Evolutionary conservation across 1,140 invertebrate species (phyloP), one percentile per base, ranked within the genome.

Genomic region (Zaprionus vittiger): DNA sequence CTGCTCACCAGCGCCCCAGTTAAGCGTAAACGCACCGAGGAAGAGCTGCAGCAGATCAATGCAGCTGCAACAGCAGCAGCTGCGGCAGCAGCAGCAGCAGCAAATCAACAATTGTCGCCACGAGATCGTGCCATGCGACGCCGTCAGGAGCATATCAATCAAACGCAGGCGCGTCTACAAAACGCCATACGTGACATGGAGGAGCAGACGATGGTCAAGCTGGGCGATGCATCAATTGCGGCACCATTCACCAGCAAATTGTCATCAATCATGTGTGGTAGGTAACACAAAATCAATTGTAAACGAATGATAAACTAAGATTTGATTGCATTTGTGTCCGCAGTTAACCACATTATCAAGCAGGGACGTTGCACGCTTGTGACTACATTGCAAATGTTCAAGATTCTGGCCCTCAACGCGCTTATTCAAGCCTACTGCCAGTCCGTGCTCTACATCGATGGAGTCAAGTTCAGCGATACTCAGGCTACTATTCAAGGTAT

Each of bases 341-440:
- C 94, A 99, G 98, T 99, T 91, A 99, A 98, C 91, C 98, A 99
- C 93, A 97, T 99, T 24, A 99, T 99, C 77, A 99, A 99, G 91
- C 99, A 99, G 94, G 99, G 99, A 5, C 95, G 99, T 38, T 99
- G 99, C 93, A 99, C 99, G 0, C 94, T 99, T 44, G 99, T 99
- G 0, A 99, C 99, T 1, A 99, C 99, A 0, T 94, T 99, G 47
- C 99, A 99, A 93, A 99, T 99, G 99, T 99, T 99, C 93, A 99
- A 99, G 95, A 99, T 99, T 80, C 94, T 99, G 41, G 99, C 99
- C 0, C 93, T 99, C n/a, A 99, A 99, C 93, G 99, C 99, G 0
- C 94, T 99, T 1, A 98, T 99, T 67, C 94, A 99, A 47, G 99
- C 99, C 0, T 99, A 99, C 94, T 98, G 98, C 92, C 99, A 99